Evolutionary conservation across 2,113 vertebrate species (phyloP).

Genomic region (Neolamprologus brichardi): DNA sequence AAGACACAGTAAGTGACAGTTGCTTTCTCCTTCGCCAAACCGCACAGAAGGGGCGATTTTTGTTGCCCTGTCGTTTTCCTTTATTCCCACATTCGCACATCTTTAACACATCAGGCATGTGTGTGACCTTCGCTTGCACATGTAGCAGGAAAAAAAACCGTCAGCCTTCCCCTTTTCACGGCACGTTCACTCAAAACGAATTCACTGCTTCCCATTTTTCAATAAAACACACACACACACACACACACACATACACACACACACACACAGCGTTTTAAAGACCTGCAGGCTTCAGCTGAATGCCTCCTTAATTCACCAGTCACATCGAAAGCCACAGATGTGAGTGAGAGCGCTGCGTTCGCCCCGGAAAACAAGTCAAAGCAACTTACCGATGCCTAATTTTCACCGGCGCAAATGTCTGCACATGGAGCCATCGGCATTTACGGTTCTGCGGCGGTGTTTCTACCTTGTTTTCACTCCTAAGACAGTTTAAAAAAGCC

Average conservation of each 20-base stretch:
- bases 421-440: slow-evolving; percentile 13
- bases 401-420: slow-evolving; percentile 2
- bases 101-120: slow-evolving; percentile 7
- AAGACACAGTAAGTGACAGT: background rate
- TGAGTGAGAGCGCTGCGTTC: background rate
- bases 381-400: slow-evolving; percentile 59
- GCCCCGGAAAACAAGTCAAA: slow-evolving; percentile 18
- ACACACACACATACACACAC: background rate
- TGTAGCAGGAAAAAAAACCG: background rate
- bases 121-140: slow-evolving; percentile 49
- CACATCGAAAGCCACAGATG: background rate
- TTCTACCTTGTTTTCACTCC: background rate
- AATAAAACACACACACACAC: background rate
- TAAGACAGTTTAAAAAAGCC: background rate
- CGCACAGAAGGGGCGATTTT: background rate
- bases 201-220: background rate
- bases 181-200: background rate
- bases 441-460: background rate
- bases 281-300: background rate
- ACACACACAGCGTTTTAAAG: background rate
- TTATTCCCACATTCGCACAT: background rate
- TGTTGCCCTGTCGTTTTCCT: background rate
- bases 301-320: background rate
- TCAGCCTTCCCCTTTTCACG: background rate
- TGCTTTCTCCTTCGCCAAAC: background rate